Conservation (phyloP, 2,888 invertebrate species). For the Actias luna region DNA sequence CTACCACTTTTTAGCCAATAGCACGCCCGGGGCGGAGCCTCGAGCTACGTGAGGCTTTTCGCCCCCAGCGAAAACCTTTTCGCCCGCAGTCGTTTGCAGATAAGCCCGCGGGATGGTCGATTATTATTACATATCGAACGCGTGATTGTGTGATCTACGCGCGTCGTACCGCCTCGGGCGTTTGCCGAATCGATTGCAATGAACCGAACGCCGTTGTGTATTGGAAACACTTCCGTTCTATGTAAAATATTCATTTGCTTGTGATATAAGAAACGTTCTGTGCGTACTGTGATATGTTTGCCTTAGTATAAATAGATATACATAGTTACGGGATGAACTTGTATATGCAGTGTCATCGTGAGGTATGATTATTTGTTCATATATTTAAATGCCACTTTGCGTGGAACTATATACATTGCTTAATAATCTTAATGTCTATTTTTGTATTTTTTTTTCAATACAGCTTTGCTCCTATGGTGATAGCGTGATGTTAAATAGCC, state of each 20-base stretch:
- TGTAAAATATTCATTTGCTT: slow-evolving; percentile 37
- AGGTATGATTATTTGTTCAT: slow-evolving; percentile 65
- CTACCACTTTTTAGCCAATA: slow-evolving; percentile 73
- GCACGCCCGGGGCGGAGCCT: slow-evolving; percentile 75
- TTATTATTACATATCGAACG: slow-evolving; percentile 76
- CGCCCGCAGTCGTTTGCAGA: slow-evolving; percentile 81
- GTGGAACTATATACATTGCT: no score
- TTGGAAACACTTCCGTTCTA: slow-evolving; percentile 36
- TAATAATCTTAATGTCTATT: no score
- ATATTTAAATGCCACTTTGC: no score
- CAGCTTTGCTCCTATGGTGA: no score
- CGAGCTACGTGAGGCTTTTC: slow-evolving; percentile 72
- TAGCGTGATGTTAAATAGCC: no score
- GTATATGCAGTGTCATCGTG: slow-evolving; percentile 80
- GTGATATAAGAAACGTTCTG: slow-evolving; percentile 41
- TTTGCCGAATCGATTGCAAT: slow-evolving; percentile 65
- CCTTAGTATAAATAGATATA: slow-evolving; percentile 42
- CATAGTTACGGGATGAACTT: slow-evolving; percentile 75
- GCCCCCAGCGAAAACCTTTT: slow-evolving; percentile 81
- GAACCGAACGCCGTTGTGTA: slow-evolving; percentile 47
- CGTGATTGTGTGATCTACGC: slow-evolving; percentile 72
- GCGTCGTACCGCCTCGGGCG: slow-evolving; percentile 67
- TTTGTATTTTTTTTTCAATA: no score
- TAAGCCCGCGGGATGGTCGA: slow-evolving; percentile 81
- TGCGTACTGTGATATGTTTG: slow-evolving; percentile 78